Evolutionary conservation across 2,113 vertebrate genomes (phyloP).

Genomic region (Larimichthys polyactis): DNA sequence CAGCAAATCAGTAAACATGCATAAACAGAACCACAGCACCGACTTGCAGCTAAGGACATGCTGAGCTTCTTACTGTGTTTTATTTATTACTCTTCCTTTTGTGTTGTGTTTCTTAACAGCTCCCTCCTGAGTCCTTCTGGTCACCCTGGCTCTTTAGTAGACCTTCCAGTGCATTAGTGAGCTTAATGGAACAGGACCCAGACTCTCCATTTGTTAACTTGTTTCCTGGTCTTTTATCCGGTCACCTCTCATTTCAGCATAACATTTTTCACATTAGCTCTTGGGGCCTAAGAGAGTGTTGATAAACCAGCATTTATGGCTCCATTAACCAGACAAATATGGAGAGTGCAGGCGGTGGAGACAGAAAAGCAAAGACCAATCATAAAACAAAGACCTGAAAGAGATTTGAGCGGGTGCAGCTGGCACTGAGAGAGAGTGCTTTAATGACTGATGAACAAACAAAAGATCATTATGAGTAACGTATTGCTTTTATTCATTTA

Average conservation of each 20-base stretch:
- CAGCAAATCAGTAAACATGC: slow-evolving; percentile 24
- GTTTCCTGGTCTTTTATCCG: slow-evolving; percentile 36
- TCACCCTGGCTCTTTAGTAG: slow-evolving; percentile 13
- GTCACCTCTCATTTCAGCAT: slow-evolving; percentile 32
- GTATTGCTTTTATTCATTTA: slow-evolving; percentile 21
- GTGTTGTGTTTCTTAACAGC: not conserved
- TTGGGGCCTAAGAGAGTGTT: slow-evolving; percentile 24
- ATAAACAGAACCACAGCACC: not conserved
- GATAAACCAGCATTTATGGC: slow-evolving; percentile 60
- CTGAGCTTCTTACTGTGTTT: not conserved
- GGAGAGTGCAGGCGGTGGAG: slow-evolving; percentile 26
- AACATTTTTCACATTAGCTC: slow-evolving; percentile 49
- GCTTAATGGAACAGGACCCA: slow-evolving; percentile 4
- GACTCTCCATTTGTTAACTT: slow-evolving; percentile 37
- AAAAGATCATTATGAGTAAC: slow-evolving; percentile 30
- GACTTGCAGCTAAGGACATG: not conserved
- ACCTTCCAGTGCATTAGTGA: slow-evolving; percentile 39
- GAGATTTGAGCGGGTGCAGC: slow-evolving; percentile 28
- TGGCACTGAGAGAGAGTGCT: not conserved
- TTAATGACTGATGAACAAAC: slow-evolving; percentile 34
- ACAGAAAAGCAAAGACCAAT: slow-evolving; percentile 36
- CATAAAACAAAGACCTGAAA: slow-evolving; percentile 43
- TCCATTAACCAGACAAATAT: slow-evolving; percentile 56
- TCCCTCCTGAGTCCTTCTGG: not conserved
- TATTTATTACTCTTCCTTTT: not conserved